Percentiles rank a stretch among this genome's conserved stretches.
These are phyloP conservation scores for Trachops cirrhosus DNA, from an alignment of 2,797 vertebrate genomes.

Conservation along the genomic window DNA sequence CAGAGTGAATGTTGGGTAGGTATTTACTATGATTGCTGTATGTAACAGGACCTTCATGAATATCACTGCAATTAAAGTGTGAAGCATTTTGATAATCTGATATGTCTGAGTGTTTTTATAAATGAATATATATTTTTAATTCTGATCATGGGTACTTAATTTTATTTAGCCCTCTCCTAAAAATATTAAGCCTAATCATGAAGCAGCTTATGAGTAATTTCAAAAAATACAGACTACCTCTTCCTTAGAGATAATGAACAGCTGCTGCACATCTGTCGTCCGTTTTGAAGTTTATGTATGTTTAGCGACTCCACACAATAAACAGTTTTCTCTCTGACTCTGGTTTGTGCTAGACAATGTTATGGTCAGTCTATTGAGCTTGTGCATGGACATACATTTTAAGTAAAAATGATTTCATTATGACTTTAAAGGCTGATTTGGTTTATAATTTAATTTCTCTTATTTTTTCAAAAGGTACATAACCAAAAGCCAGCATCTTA, in stretches of 20 bases:
- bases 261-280: slow-evolving; percentile 31
- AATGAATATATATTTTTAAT: slow-evolving; percentile 20
- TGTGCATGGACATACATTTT: neutral
- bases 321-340: slow-evolving; percentile 1
- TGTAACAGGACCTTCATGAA: neutral
- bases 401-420: neutral
- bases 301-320: neutral
- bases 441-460: slow-evolving; percentile 33
- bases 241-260: slow-evolving; percentile 41
- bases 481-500: neutral
- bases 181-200: slow-evolving; percentile 5
- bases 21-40: neutral
- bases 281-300: neutral
- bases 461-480: neutral
- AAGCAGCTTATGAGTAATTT: slow-evolving; percentile 52
- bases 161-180: slow-evolving; percentile 21
- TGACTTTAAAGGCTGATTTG: slow-evolving; percentile 29
- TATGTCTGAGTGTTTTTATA: neutral
- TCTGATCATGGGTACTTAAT: slow-evolving; percentile 33
- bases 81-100: slow-evolving; percentile 25
- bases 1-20: neutral
- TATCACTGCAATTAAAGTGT: neutral
- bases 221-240: neutral
- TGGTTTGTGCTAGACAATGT: slow-evolving; percentile 2
- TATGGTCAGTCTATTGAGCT: neutral